Percentiles rank a stretch among this genome's conserved stretches.
Evolutionary conservation across 2,888 invertebrate species (phyloP).

Genomic region (Griposia aprilina): DNA sequence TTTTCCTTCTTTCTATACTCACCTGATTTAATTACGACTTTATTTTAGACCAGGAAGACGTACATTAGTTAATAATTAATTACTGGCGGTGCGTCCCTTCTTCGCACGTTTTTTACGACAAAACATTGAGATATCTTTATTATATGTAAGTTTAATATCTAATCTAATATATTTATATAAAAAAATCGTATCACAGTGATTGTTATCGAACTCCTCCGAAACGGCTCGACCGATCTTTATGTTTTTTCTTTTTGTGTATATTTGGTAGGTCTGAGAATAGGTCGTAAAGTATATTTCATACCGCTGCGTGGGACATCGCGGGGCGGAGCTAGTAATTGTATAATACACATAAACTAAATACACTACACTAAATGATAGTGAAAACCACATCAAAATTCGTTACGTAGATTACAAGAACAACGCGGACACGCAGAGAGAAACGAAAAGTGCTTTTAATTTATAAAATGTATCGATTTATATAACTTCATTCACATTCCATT

Average conservation of each 20-base stretch:
- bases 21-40: constrained; percentile 50
- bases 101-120: too few relatives aligned
- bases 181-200: too few relatives aligned
- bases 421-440: neutral
- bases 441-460: neutral
- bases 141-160: neutral
- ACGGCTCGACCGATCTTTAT: too few relatives aligned
- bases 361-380: neutral
- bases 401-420: neutral
- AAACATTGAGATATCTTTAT: neutral
- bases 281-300: too few relatives aligned
- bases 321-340: too few relatives aligned
- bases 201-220: too few relatives aligned
- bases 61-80: neutral
- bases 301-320: too few relatives aligned
- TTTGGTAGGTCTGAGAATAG: too few relatives aligned
- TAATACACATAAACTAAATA: neutral
- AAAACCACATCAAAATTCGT: neutral
- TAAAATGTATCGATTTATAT: neutral
- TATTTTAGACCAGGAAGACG: constrained; percentile 15
- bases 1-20: constrained; percentile 66
- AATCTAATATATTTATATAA: too few relatives aligned
- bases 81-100: neutral
- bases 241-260: too few relatives aligned
- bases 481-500: neutral